phyloP scores from a whole-genome alignment of 2,113 vertebrate genomes.

The Elgaria multicarinata region DNA sequence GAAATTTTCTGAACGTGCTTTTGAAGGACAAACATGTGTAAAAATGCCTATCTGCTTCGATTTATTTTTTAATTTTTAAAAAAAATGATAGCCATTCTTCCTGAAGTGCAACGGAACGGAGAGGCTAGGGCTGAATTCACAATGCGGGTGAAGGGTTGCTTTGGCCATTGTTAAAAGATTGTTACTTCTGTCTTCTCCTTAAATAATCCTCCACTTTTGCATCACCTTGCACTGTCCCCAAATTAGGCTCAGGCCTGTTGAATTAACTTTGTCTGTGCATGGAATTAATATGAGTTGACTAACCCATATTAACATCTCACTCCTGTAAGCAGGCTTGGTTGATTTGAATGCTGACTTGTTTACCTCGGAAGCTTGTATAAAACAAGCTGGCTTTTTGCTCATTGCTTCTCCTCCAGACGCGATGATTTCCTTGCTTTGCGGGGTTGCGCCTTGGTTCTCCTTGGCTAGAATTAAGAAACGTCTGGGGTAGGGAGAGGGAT shows the following conservation, averaged over 20 bases:
- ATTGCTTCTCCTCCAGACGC: background rate
- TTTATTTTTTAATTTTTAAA: background rate
- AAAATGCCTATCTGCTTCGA: background rate
- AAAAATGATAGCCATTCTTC: background rate
- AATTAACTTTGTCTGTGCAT: background rate
- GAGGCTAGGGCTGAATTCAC: background rate
- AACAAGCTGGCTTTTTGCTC: conserved; percentile 19
- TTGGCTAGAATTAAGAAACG: conserved; percentile 1
- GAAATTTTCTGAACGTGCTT: background rate
- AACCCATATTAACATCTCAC: background rate
- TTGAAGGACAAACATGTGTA: background rate
- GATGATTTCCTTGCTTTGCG: conserved; percentile 18
- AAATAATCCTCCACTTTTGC: background rate
- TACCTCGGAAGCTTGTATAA: background rate
- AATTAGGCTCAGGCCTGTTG: background rate
- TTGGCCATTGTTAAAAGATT: background rate
- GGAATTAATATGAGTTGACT: background rate
- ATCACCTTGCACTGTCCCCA: background rate
- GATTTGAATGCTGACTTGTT: background rate
- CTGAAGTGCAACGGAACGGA: background rate
- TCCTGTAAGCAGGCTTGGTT: background rate
- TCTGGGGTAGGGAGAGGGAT: background rate
- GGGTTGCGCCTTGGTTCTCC: conserved; percentile 22
- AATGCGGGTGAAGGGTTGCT: background rate
- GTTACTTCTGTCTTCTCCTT: background rate